phyloP scores from a whole-genome alignment of 1,140 invertebrate species.

The Bombus fervidus region DNA sequence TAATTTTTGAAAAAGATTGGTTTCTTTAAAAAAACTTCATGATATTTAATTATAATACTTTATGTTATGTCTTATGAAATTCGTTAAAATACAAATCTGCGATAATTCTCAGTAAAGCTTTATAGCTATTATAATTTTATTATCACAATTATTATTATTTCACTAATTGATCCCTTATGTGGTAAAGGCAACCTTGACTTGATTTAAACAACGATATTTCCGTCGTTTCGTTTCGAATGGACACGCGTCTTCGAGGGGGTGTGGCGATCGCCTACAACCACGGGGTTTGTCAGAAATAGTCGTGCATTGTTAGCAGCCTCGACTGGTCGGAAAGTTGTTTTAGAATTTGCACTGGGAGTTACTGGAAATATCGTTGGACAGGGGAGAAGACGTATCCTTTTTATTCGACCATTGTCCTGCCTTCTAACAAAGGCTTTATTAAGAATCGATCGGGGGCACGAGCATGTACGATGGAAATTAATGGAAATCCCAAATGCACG shows the following conservation, averaged over 20 bases:
- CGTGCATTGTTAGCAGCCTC: neutral
- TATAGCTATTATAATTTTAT: too few relatives aligned
- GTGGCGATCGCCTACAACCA: neutral
- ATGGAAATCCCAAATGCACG: neutral
- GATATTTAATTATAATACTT: too few relatives aligned
- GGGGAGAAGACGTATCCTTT: neutral
- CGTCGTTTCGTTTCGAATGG: constrained; percentile 17
- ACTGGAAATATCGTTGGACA: neutral
- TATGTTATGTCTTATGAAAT: too few relatives aligned
- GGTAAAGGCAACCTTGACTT: neutral
- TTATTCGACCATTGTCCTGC: constrained; percentile 14
- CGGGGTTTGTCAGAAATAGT: constrained; percentile 20
- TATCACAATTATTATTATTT: too few relatives aligned
- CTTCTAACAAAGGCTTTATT: constrained; percentile 26
- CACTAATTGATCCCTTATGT: neutral
- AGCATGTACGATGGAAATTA: neutral
- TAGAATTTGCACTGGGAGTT: constrained; percentile 16
- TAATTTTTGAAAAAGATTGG: too few relatives aligned
- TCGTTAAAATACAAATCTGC: too few relatives aligned
- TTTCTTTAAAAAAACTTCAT: too few relatives aligned
- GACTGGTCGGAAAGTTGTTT: neutral
- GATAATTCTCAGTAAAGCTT: too few relatives aligned
- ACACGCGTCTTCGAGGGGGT: neutral
- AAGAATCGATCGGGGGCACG: neutral
- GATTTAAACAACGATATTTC: constrained; percentile 24